phyloP scores from a whole-genome alignment of 2,113 vertebrate genomes.

The Macrotis lagotis region DNA sequence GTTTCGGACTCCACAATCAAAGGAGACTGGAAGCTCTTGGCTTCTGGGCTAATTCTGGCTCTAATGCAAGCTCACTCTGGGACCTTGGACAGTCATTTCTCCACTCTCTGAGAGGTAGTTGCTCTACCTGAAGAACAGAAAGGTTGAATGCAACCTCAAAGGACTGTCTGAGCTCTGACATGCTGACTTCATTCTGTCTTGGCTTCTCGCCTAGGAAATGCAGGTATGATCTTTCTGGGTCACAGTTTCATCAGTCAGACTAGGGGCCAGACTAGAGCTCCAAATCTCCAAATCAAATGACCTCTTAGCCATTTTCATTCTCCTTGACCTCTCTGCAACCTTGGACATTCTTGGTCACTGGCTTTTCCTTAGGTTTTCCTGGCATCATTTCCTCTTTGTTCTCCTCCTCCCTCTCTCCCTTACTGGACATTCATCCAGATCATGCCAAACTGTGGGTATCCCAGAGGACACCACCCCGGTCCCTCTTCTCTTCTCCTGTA shows the following conservation, averaged over 20 bases:
- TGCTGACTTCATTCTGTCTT: background rate
- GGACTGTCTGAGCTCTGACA: background rate
- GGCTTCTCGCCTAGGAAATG: background rate
- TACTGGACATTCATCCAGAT: background rate
- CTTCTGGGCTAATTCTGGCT: background rate
- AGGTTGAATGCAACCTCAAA: background rate
- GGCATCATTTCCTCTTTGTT: background rate
- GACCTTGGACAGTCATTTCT: background rate
- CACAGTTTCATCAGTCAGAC: background rate
- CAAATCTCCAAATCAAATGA: background rate
- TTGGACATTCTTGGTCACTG: background rate
- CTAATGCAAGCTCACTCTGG: background rate
- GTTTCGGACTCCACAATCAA: background rate
- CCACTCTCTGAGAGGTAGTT: background rate
- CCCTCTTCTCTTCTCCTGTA: background rate
- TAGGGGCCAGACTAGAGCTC: background rate
- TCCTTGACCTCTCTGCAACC: background rate
- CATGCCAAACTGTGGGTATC: background rate
- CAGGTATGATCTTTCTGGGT: background rate
- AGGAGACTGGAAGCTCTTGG: background rate
- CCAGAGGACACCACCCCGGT: background rate
- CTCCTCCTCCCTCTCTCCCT: background rate
- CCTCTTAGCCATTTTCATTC: background rate
- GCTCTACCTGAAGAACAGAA: no score
- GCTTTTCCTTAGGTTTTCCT: background rate